phyloP scores from a whole-genome alignment of 2,113 vertebrate species.

The Oryctolagus cuniculus region mOryCun1.1 NC_091445.1:18046501-18047000 shows the following conservation, averaged over 20 bases:
- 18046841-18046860: too few relatives aligned
- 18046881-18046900: too few relatives aligned
- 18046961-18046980: too few relatives aligned
- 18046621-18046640: background rate
- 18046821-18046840: too few relatives aligned
- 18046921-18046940: too few relatives aligned
- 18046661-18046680: background rate
- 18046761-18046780: background rate
- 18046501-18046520: constrained; percentile 6
- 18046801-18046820: background rate
- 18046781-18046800: background rate
- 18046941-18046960: too few relatives aligned
- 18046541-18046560: background rate
- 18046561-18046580: background rate
- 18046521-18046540: background rate
- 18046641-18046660: constrained; percentile 40
- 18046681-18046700: background rate
- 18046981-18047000: too few relatives aligned
- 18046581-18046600: background rate
- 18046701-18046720: background rate
- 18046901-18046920: too few relatives aligned
- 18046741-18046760: background rate
- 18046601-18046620: background rate
- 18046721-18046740: background rate
- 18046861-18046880: too few relatives aligned